Base-by-base conservation (phyloP, 2,888 invertebrate species). In the Caenorhabditis imperialis region DNA sequence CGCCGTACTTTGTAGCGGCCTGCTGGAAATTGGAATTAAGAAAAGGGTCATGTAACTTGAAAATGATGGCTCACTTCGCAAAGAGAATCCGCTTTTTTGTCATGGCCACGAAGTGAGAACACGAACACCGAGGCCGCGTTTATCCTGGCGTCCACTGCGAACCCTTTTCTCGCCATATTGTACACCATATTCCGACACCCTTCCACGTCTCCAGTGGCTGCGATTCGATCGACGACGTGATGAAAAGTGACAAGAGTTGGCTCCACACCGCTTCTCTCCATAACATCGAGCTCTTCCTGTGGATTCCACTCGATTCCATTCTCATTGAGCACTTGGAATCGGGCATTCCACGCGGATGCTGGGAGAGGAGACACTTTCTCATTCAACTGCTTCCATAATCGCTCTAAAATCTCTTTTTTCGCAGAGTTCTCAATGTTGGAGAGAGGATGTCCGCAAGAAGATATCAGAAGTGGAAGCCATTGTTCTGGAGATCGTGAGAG, bases 21-120 rank as follows among this genome's bases (percentile, higher is more conserved):
- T 77, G 79, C 77, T 83, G 40, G 50, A 76, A 73, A 30, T 12
- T 16, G 10, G 6, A 30, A 10, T 7, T 30, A 10, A 7, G 30
- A 30, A 7, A 10, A 30, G 30, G 30, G 30, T 30, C 10, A 7
- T 30, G 30, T 30, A 30, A 30, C 30, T 30, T 30, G 27, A 48
- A 12, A 25, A 25, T 40, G 7, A 38, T 1, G n/a, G 20, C 50
- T 51, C 10, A 82, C 82, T 54, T 79, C 69, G 7, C 69, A 51
- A 12, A 83, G 54, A 1, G 78, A 75, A 42, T 83, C 80, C 0
- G 79, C 78, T 38, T 82, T 82, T n/a, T 54, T 47, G 38, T 78
- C 58, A 27, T 74, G 67, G 7, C 81, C 78, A 30, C 75, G 22
- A 2, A 81, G 23, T 1, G 82, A 78, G 48, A 75, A 75, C 22